Evolutionary conservation across 2,113 vertebrate genomes (phyloP), one percentile per base, ranked within the genome.

Genomic region (Eulacestoma nigropectus): DNA sequence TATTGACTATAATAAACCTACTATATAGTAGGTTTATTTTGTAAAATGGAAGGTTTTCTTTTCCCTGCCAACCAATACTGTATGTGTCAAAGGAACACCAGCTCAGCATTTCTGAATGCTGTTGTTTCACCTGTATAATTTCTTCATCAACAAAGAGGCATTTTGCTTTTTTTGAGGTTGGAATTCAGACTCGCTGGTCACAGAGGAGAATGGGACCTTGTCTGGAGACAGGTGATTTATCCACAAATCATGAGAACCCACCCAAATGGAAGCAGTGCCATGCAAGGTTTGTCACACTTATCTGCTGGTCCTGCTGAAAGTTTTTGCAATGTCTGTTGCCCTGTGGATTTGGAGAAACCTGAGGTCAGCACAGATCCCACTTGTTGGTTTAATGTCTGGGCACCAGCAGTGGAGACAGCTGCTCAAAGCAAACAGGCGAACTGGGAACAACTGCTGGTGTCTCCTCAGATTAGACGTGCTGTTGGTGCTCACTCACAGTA

Each of bases 301-400:
- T 26, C 33, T 83, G 18, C 73, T n/a, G 32, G 23, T 41, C 29
- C 47, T 67, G 17, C 42, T 56, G 75, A 18, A 95, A 93, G n/a
- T 37, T 56, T 86, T 75, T 84, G 30, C 46, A 35, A 16, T 5
- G 5, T 53, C 17, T 63, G 13, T 83, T 84, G 53, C 21, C 33
- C 41, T 55, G 35, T 73, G 53, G 30, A 37, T 76, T 16, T 87
- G 44, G 41, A 17, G 53, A 89, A 56, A 49, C 47, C 68, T 50
- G 63, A 56, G 79, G 73, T 82, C 89, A 92, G 65, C 10, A 6
- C 33, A 65, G 59, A 93, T 74, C 52, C 59, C 4, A 0, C 60
- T 73, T 94, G 72, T 74, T 97, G 72, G 77, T 95, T 96, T 93
- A 81, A 79, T 11, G 18, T 95, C 56, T 87, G 65, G 88, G 64